phyloP scores from a whole-genome alignment of 2,797 vertebrate species.

The Melanotaenia boesemani region DNA sequence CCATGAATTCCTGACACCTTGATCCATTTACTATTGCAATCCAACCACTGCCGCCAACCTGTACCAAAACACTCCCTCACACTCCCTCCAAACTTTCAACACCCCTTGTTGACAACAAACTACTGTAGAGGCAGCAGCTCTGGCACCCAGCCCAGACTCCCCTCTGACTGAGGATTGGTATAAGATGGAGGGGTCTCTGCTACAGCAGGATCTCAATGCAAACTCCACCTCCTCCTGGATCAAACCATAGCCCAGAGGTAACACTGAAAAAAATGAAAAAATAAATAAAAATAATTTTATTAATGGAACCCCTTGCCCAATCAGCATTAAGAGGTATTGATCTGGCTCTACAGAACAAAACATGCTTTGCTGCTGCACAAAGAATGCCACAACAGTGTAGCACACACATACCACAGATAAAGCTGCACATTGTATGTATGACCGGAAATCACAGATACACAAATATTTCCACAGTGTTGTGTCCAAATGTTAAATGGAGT shows the following conservation, averaged over 20 bases:
- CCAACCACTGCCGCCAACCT: slow-evolving; percentile 73
- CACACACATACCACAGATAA: slow-evolving; percentile 43
- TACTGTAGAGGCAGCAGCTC: slow-evolving; percentile 80
- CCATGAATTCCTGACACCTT: slow-evolving; percentile 69
- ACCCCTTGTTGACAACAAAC: slow-evolving; percentile 76
- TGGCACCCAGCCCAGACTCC: slow-evolving; percentile 86
- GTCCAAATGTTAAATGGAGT: slow-evolving; percentile 55
- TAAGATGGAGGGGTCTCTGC: slow-evolving; percentile 87
- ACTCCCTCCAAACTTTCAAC: slow-evolving; percentile 76
- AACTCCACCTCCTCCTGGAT: slow-evolving; percentile 91
- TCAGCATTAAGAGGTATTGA: slow-evolving; percentile 21
- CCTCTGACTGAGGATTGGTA: slow-evolving; percentile 88
- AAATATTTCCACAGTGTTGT: slow-evolving; percentile 59
- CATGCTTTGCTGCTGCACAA: slow-evolving; percentile 55
- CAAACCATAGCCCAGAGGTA: slow-evolving; percentile 89
- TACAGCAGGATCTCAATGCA: slow-evolving; percentile 93
- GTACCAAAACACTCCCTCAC: slow-evolving; percentile 78
- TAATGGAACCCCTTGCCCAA: slow-evolving; percentile 36
- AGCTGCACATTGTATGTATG: slow-evolving; percentile 61
- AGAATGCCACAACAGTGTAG: slow-evolving; percentile 12
- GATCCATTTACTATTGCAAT: slow-evolving; percentile 72
- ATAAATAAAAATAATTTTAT: background rate
- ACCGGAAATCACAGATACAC: slow-evolving; percentile 47
- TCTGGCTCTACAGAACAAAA: slow-evolving; percentile 51
- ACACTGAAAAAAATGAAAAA: slow-evolving; percentile 48